Conservation (phyloP, 2,888 invertebrate genomes). For the Lamproptera curius region DNA sequence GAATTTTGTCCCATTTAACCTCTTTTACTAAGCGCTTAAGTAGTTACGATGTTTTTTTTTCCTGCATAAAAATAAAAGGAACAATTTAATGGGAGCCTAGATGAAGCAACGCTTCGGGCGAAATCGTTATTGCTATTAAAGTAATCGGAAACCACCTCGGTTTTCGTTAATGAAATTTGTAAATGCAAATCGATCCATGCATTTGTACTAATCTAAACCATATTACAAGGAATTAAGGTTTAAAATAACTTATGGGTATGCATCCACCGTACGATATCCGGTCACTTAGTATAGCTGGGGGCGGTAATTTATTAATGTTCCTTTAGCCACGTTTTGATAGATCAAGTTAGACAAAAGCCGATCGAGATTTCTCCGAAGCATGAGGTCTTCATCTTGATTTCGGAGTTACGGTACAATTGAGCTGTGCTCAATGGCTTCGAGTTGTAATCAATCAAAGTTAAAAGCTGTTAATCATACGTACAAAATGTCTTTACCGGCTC, state of each 20-base stretch:
- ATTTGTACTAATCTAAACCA: conserved; percentile 27
- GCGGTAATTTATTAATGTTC: conserved; percentile 69
- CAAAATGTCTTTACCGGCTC: conserved; percentile 21
- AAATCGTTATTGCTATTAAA: conserved; percentile 57
- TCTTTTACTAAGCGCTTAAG: too few relatives aligned
- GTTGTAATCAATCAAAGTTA: conserved; percentile 37
- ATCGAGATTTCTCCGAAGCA: conserved; percentile 48
- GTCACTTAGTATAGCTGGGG: conserved; percentile 60
- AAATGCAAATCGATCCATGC: conserved; percentile 54
- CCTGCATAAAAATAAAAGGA: conserved; percentile 40
- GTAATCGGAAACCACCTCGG: conserved; percentile 69
- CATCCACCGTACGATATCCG: conserved; percentile 53
- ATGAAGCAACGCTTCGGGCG: conserved; percentile 52
- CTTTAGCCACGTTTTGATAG: conserved; percentile 60
- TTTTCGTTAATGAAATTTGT: conserved; percentile 69
- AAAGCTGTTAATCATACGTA: conserved; percentile 25
- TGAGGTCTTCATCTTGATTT: conserved; percentile 56
- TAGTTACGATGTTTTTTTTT: conserved; percentile 2
- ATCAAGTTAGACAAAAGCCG: conserved; percentile 62
- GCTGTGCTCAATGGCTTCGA: conserved; percentile 31
- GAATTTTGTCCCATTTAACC: too few relatives aligned
- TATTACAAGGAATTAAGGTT: conserved; percentile 12
- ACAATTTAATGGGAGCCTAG: conserved; percentile 56
- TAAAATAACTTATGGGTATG: conserved; percentile 26
- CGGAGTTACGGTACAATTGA: conserved; percentile 49